These are phyloP conservation scores for Melanocharis versteri DNA, from an alignment of 2,113 vertebrate species.

Conservation along the genomic window DNA sequence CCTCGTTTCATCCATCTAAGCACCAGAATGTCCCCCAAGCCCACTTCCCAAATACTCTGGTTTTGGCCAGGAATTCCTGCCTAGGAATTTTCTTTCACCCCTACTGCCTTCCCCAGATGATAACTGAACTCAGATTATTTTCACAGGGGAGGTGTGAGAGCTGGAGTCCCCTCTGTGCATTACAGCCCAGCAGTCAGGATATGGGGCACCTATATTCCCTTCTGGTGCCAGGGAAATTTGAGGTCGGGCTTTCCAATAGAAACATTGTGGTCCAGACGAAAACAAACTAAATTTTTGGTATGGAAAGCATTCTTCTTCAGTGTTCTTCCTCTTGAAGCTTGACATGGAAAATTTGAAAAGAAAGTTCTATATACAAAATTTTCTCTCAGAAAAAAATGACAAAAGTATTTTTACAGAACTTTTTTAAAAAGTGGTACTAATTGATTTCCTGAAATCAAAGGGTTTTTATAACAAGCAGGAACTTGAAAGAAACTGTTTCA, in stretches of 20 bases:
- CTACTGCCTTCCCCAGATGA: background rate
- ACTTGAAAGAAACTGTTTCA: background rate
- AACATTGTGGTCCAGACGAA: background rate
- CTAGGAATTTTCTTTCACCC: background rate
- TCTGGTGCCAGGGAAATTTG: background rate
- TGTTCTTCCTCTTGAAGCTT: background rate
- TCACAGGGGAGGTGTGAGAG: background rate
- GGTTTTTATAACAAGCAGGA: background rate
- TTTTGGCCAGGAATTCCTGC: background rate
- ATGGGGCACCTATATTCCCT: background rate
- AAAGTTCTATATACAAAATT: background rate
- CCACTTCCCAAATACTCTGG: background rate
- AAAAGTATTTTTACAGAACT: background rate
- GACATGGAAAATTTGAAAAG: background rate
- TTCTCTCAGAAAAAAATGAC: background rate
- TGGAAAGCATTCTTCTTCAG: background rate
- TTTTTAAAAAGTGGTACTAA: background rate
- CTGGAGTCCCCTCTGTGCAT: background rate
- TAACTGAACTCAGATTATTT: background rate
- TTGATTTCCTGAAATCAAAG: background rate
- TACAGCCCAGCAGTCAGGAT: background rate
- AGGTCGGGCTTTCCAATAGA: background rate
- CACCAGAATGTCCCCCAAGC: background rate
- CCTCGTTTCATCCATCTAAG: background rate
- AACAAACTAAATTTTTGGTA: background rate